Evolutionary conservation across 2,797 vertebrate genomes (phyloP), one percentile per base, ranked within the genome.

Genomic region (Hydrophis major): DNA sequence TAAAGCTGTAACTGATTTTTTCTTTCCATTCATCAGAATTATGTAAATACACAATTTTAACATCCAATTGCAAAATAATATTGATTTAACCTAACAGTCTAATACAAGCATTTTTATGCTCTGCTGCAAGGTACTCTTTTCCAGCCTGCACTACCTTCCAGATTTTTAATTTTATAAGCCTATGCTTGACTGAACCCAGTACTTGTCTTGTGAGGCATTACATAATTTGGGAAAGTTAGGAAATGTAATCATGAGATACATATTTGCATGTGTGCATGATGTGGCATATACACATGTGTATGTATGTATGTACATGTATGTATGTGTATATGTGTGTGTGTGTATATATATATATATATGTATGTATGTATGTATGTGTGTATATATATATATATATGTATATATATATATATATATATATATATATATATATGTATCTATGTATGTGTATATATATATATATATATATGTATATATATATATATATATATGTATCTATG

Each of bases 71-170:
- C 94, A 96, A 96, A 86, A 95, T 96, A 97, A 96, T 94, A 94
- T 97, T 97, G 96, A 94, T 97, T 97, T 96, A 97, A 97, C 96
- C 96, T 96, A 96, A 96, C 96, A 97, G 97, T 96, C 74, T 97
- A 95, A 97, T 97, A 94, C 92, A 91, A 93, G 91, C 1, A 6
- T 96, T 97, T 96, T 93, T 61, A 11, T 94, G 96, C 96, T 97
- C 92, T 60, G 92, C 1, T 92, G 96, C 93, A 93, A 91, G 63
- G 93, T 91, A 94, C 88, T 97, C 96, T 96, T 93, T 96, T 97
- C 94, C 95, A 95, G 96, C 96, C 95, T 92, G 94, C 95, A 96
- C 95, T 96, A 96, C 95, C 96, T 97, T 97, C 95, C 93, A 96
- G 96, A 97, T 96, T 97, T 97, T 96, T 98, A 97, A 97, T 97